Percentiles rank a stretch among this genome's conserved stretches.
Evolutionary conservation across 2,113 vertebrate genomes (phyloP).

Genomic region (Heloderma charlesbogerti): DNA sequence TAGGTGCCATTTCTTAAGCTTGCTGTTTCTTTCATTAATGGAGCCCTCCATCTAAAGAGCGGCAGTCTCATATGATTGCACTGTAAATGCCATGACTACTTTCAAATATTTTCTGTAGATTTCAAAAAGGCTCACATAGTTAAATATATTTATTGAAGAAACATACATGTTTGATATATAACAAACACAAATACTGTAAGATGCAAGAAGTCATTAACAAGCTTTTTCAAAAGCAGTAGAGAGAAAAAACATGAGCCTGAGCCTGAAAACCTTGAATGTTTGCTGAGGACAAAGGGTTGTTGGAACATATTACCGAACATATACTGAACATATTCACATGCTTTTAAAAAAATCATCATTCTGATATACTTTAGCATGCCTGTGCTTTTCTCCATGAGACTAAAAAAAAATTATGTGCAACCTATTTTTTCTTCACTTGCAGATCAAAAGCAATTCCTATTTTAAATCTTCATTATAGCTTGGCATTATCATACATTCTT

Average conservation of each 20-base stretch:
- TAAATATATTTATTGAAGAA: neutral
- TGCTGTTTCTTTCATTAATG: neutral
- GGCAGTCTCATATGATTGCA: too few species aligned
- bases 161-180: neutral
- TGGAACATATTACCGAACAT: conserved; percentile 9
- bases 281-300: conserved; percentile 38
- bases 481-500: conserved; percentile 5
- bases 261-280: conserved; percentile 48
- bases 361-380: conserved; percentile 44
- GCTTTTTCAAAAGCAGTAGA: neutral
- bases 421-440: conserved; percentile 42
- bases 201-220: conserved; percentile 11
- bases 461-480: conserved; percentile 25
- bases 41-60: too few species aligned
- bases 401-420: conserved; percentile 30
- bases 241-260: conserved; percentile 42
- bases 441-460: conserved; percentile 26
- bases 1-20: neutral
- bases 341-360: conserved; percentile 29
- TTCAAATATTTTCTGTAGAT: neutral
- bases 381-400: conserved; percentile 36
- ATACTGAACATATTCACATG: conserved; percentile 32
- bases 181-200: neutral
- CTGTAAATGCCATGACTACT: neutral
- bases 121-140: neutral